phyloP scores from a whole-genome alignment of 2,888 invertebrate genomes.

The Drosophila gaucha region DNA sequence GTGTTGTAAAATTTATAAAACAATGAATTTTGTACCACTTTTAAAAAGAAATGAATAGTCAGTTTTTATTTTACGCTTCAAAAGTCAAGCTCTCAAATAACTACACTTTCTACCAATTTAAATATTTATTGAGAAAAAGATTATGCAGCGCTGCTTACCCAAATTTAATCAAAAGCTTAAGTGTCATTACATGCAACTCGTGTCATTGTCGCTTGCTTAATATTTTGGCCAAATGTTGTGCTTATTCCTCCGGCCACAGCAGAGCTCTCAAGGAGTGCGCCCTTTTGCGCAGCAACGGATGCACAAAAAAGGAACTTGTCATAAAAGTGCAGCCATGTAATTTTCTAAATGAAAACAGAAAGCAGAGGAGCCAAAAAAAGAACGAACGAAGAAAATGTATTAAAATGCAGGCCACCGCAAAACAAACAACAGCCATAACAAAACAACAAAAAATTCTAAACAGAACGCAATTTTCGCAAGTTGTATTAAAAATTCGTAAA shows the following conservation, averaged over 20 bases:
- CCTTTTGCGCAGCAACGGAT: constrained; percentile 29
- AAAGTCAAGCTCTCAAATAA: too few relatives aligned
- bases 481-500: constrained; percentile 47
- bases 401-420: constrained; percentile 45
- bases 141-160: background rate
- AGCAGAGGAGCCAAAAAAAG: constrained; percentile 16
- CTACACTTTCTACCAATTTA: too few relatives aligned
- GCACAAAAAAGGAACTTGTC: constrained; percentile 36
- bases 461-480: constrained; percentile 58
- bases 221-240: constrained; percentile 7
- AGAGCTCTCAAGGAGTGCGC: constrained; percentile 28
- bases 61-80: too few relatives aligned
- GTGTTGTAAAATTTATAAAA: background rate
- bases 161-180: background rate
- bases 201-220: constrained; percentile 25
- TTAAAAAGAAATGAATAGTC: too few relatives aligned
- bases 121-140: too few relatives aligned
- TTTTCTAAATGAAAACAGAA: constrained; percentile 61
- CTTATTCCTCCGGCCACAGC: constrained; percentile 8
- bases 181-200: background rate
- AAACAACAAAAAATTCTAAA: constrained; percentile 41
- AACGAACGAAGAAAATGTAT: constrained; percentile 34
- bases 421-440: constrained; percentile 27
- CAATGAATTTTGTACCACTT: too few relatives aligned
- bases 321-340: constrained; percentile 55